Evolutionary conservation across 2,113 vertebrate species (phyloP).

Genomic region (Siphamia tubifer): DNA sequence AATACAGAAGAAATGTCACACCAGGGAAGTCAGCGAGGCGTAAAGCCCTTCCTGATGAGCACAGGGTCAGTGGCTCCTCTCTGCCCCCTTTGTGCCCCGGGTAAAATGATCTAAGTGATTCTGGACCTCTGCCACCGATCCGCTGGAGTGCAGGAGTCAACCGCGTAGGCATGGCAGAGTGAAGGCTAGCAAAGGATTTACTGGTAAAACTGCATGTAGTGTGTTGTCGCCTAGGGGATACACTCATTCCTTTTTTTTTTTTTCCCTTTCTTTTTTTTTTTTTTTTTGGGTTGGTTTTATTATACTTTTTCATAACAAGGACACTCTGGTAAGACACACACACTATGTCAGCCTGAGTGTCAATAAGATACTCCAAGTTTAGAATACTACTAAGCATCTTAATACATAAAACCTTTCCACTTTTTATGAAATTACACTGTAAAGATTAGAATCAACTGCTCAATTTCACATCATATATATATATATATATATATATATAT

Average conservation of each 20-base stretch:
- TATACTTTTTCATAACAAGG: constrained; percentile 3
- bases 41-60: constrained; percentile 74
- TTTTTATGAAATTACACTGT: background rate
- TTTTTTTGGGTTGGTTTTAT: constrained; percentile 5
- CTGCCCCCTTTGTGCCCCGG: constrained; percentile 78
- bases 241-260: constrained; percentile 4
- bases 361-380: background rate
- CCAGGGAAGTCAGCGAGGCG: constrained; percentile 77
- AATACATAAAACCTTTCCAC: background rate
- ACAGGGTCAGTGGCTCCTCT: constrained; percentile 77
- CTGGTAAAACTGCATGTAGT: constrained; percentile 49
- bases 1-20: constrained; percentile 79
- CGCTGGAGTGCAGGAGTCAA: constrained; percentile 74
- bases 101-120: constrained; percentile 89
- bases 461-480: constrained; percentile 7
- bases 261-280: background rate
- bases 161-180: constrained; percentile 60
- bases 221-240: constrained; percentile 34
- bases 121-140: constrained; percentile 80
- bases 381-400: background rate
- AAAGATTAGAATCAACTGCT: constrained; percentile 10
- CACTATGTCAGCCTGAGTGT: background rate
- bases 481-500: no score
- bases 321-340: background rate
- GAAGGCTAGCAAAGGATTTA: constrained; percentile 45